Evolutionary conservation across 2,888 invertebrate species (phyloP).

Genomic region (Pyrgus malvae): DNA sequence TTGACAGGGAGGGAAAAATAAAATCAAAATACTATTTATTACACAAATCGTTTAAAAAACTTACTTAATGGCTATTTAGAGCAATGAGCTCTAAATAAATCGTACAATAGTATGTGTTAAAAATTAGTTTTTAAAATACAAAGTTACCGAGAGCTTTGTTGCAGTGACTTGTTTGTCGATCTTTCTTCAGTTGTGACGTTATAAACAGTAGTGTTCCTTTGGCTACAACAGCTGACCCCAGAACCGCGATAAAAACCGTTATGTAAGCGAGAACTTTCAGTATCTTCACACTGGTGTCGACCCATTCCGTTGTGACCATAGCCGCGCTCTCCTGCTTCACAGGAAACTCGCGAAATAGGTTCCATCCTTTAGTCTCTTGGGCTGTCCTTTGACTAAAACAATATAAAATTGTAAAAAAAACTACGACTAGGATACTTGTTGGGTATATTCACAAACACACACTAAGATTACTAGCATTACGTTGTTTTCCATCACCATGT

Average conservation of each 20-base stretch:
- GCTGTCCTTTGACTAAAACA: slow-evolving; percentile 72
- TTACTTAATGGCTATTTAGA: no score
- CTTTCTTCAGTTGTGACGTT: slow-evolving; percentile 85
- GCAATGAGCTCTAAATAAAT: no score
- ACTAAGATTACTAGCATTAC: no score
- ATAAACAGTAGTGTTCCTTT: slow-evolving; percentile 88
- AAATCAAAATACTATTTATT: no score
- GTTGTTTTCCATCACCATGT: no score
- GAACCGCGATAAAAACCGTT: slow-evolving; percentile 84
- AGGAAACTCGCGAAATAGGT: slow-evolving; percentile 89
- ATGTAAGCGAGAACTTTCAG: slow-evolving; percentile 87
- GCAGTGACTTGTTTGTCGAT: slow-evolving; percentile 81
- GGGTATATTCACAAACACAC: not conserved
- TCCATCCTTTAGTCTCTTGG: slow-evolving; percentile 87
- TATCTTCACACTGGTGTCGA: slow-evolving; percentile 83
- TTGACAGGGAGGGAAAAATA: no score
- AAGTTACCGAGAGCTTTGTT: slow-evolving; percentile 69
- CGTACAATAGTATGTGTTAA: no score
- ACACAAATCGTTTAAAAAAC: no score
- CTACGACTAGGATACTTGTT: not conserved
- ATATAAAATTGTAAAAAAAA: not conserved
- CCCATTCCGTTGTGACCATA: slow-evolving; percentile 82
- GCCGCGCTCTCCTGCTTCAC: slow-evolving; percentile 86
- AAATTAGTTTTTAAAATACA: no score
- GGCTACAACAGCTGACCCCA: slow-evolving; percentile 86